These are phyloP conservation scores for Chrysomela aeneicollis DNA, from an alignment of 2,888 invertebrate genomes.

Conservation along the genomic window DNA sequence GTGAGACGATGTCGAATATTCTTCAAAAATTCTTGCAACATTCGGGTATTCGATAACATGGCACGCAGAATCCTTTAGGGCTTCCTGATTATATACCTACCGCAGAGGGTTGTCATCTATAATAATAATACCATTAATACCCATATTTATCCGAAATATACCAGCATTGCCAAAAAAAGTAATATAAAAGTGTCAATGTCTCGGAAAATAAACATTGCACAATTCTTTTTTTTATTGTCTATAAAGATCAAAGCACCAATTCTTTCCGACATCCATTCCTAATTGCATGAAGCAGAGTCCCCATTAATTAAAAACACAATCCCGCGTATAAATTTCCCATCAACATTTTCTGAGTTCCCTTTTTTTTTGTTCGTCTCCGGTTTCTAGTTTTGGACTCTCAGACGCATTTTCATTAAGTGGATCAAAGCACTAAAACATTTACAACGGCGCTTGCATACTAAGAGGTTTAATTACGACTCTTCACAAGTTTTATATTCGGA, in stretches of 20 bases:
- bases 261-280: no score
- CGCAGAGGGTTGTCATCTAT: no score
- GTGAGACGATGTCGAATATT: no score
- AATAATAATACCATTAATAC: no score
- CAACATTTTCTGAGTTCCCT: not conserved
- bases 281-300: not conserved
- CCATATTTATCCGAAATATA: no score
- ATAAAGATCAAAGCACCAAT: no score
- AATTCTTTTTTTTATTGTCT: no score
- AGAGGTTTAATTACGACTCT: constrained; percentile 35
- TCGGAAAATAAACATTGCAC: no score
- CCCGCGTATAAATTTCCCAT: not conserved
- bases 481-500: constrained; percentile 29
- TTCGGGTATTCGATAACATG: not conserved
- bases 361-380: not conserved
- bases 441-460: constrained; percentile 35
- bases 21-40: no score
- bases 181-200: no score
- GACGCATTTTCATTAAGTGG: constrained; percentile 35
- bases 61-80: not conserved
- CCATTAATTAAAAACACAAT: constrained; percentile 1
- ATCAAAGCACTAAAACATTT: constrained; percentile 36
- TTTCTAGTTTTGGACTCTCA: constrained; percentile 1
- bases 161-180: no score
- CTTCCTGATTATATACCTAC: not conserved